phyloP scores from a whole-genome alignment of 2,113 vertebrate genomes.

The Chloroceryle aenea region DNA sequence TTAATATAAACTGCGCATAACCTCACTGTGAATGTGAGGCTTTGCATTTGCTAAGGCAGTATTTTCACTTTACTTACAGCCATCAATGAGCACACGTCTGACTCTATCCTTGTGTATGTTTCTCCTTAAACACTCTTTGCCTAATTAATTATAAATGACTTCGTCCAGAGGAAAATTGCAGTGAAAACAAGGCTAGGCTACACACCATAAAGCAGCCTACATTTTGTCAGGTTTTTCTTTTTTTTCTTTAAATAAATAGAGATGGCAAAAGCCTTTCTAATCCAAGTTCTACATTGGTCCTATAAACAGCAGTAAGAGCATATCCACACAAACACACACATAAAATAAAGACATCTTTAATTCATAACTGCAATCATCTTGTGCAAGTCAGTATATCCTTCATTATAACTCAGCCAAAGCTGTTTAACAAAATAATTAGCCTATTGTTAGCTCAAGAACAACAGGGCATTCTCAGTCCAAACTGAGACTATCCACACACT shows the following conservation, averaged over 20 bases:
- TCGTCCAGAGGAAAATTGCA: background rate
- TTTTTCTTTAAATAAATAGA: conserved; percentile 22
- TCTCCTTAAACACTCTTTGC: conserved; percentile 23
- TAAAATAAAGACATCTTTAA: conserved; percentile 28
- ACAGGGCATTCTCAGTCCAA: background rate
- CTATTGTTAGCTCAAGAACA: background rate
- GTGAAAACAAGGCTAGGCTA: background rate
- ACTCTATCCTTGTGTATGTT: background rate
- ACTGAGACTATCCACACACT: background rate
- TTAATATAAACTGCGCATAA: background rate
- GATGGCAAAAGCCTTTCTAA: background rate
- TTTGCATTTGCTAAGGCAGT: background rate
- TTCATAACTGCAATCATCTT: conserved; percentile 36
- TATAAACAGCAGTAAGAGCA: background rate
- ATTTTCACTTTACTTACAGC: background rate
- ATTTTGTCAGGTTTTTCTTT: background rate
- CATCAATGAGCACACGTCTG: fast-evolving
- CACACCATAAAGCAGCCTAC: background rate
- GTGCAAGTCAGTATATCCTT: background rate
- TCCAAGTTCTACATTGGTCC: background rate
- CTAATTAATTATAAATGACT: conserved; percentile 40
- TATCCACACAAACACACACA: background rate
- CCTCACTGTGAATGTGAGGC: background rate
- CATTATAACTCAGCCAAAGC: background rate
- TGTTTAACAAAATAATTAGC: conserved; percentile 51